Base-by-base conservation (phyloP, 2,888 invertebrate species). In the Drymonia ruficornis region DNA sequence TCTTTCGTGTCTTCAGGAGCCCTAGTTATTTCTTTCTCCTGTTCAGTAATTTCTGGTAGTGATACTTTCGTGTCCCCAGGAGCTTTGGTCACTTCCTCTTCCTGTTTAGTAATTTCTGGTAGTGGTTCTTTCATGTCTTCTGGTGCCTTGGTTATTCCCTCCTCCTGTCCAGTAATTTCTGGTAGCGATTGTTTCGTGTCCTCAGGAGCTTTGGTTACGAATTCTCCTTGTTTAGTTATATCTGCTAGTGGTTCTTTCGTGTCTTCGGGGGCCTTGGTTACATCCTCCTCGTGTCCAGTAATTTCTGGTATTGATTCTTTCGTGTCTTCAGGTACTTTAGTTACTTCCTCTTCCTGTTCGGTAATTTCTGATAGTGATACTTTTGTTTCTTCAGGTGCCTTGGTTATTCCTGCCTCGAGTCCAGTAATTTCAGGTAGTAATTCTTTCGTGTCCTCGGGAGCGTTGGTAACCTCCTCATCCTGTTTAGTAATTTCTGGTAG, bases 381-480 rank as follows among this genome's bases (percentile, higher is more conserved):
- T 49, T 56, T 42, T 28, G 34, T 52, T 18, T 23, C 19, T 8
- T 23, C 16, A 9, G 46, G 31, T 9, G 31, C 29, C 11, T 31
- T 16, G 8, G 46, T 46, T 15, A 49, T 48, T 61, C 50, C 50
- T n/a, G 55, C 43, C 0, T 55, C 51, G 23, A 44, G 45, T 36
- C 42, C 47, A 13, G 49, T 38, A 13, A 44, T 18, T 12, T 50
- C 50, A 18, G 43, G 18, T 31, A 9, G 23, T 29, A 23, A 28
- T 47, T 59, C 55, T 49, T 61, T 47, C 18, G 43, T 53, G 19
- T 44, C 44, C 5, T 44, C 11, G 5, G 46, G 46, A 16, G 46
- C 15, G 11, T 46, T 12, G 5, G 46, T 46, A 9, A 16, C 46
- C 16, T 11, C 11, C 12, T 46, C 31, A 31, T 46, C 46, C 16